Percentiles rank a stretch among this genome's conserved stretches.
These are phyloP conservation scores for Pangasius sanitwongsei DNA, from an alignment of 2,797 vertebrate species.

Conservation along the genomic window DNA sequence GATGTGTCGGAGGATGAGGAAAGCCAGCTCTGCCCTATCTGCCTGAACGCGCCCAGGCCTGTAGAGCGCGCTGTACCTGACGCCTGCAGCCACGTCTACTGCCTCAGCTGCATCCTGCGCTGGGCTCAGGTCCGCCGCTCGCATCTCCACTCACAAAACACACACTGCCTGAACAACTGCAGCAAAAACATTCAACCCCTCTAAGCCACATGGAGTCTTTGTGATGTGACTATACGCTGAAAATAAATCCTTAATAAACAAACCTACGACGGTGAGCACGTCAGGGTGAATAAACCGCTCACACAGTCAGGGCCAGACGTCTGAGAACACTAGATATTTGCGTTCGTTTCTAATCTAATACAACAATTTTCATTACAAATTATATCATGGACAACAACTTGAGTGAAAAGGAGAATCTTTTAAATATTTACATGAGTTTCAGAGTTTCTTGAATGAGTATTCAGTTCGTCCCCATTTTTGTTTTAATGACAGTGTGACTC, in stretches of 20 bases:
- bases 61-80: slow-evolving; percentile 88
- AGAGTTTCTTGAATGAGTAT: not conserved
- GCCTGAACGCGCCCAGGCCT: slow-evolving; percentile 81
- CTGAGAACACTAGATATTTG: no score
- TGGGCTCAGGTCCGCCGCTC: slow-evolving; percentile 89
- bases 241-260: no score
- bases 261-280: no score
- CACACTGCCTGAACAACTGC: not conserved
- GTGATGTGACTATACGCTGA: not conserved
- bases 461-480: not conserved
- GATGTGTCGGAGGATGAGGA: slow-evolving; percentile 69
- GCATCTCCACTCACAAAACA: not conserved
- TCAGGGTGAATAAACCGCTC: no score
- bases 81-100: slow-evolving; percentile 92
- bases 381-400: not conserved
- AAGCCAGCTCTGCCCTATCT: slow-evolving; percentile 89
- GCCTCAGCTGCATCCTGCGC: slow-evolving; percentile 90
- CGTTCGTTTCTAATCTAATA: no score
- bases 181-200: no score
- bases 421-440: not conserved
- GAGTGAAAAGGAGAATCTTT: not conserved
- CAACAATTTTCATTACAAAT: not conserved
- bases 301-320: no score
- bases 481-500: not conserved
- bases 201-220: not conserved